phyloP scores from a whole-genome alignment of 2,797 vertebrate genomes.

The Cetoscarus ocellatus region DNA sequence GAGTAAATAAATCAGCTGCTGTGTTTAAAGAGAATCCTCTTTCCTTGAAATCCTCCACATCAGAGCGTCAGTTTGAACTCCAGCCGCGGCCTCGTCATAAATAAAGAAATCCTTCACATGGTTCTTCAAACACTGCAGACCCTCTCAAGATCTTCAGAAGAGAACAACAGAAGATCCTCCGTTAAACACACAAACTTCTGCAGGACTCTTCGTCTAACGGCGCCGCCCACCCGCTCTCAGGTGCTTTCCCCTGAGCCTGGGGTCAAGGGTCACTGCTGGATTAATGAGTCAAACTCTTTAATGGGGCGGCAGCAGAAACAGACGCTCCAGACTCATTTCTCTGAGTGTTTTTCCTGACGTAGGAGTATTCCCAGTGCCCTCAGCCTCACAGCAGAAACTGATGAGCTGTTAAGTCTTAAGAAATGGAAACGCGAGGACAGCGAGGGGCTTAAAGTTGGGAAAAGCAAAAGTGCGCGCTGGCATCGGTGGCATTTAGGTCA shows the following conservation, averaged over 20 bases:
- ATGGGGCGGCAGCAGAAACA: slow-evolving; percentile 44
- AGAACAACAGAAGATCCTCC: slow-evolving; percentile 15
- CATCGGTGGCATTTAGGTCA: slow-evolving; percentile 72
- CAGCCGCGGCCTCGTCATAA: slow-evolving; percentile 31
- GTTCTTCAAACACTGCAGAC: slow-evolving; percentile 41
- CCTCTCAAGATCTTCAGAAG: slow-evolving; percentile 34
- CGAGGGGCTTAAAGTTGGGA: slow-evolving; percentile 35
- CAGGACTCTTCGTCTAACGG: slow-evolving; percentile 10
- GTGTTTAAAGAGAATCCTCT: no score
- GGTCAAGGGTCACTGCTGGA: slow-evolving; percentile 70
- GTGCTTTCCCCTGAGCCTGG: slow-evolving; percentile 43
- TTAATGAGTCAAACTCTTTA: slow-evolving; percentile 63
- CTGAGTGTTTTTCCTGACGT: slow-evolving; percentile 59
- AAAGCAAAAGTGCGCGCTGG: slow-evolving; percentile 52
- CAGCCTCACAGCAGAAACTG: slow-evolving; percentile 44
- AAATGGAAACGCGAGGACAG: slow-evolving; percentile 55
- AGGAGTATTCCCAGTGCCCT: slow-evolving; percentile 35
- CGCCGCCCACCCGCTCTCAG: slow-evolving; percentile 32
- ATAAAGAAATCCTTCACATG: slow-evolving; percentile 59
- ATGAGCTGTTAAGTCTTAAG: slow-evolving; percentile 57
- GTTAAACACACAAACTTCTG: slow-evolving; percentile 23
- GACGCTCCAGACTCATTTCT: slow-evolving; percentile 46
- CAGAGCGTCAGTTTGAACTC: slow-evolving; percentile 14
- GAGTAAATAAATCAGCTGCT: no score
- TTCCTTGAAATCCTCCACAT: slow-evolving; percentile 20